Evolutionary conservation across 2,888 invertebrate genomes (phyloP), one percentile per base, ranked within the genome.

Genomic region (Platycnemis pennipes): DNA sequence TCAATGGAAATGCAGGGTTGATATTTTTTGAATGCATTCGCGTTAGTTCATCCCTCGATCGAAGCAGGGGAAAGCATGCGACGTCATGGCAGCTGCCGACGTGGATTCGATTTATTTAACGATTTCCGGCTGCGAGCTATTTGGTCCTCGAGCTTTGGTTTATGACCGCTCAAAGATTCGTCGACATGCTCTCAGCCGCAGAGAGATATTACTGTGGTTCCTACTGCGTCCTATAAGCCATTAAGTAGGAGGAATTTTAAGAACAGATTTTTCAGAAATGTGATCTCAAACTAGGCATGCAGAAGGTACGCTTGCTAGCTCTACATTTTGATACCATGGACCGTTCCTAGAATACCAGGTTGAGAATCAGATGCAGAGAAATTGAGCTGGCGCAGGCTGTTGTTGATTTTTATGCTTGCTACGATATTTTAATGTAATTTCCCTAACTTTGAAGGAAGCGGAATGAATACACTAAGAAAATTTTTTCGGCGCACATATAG

Each of bases 111-210:
- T 44, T 91, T 69, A 44, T 91, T 91, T 69, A 69, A 91, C 63
- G 63, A 91, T 91, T 91, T 91, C 91, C 91, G 91, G 91, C 63
- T 91, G 91, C 42, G 16, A 44, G 44, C 63, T 91, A 44, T 91
- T 91, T 37, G 63, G 56, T 53, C 53, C 42, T 44, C 69, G n/a
- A 11, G 5, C 44, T 63, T 44, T 56, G 63, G 45, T 91, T 91
- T 45, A 91, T 91, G 91, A n/a, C 37, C 56, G 42, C 42, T 44
- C 19, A 26, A 44, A 69, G 45, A 69, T 91, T 26, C 91, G 63
- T 63, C 45, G 91, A 91, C 91, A 91, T 44, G 63, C 91, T 91
- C 26, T 91, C 91, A 91, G 91, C 46, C 46, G 26, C 7, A 37
- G 46, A 19, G 26, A 69, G 26, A n/a, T 63, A 44, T 56, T 91